Evolutionary conservation across 2,113 vertebrate species (phyloP), one percentile per base, ranked within the genome.

Genomic region (Conger conger): DNA sequence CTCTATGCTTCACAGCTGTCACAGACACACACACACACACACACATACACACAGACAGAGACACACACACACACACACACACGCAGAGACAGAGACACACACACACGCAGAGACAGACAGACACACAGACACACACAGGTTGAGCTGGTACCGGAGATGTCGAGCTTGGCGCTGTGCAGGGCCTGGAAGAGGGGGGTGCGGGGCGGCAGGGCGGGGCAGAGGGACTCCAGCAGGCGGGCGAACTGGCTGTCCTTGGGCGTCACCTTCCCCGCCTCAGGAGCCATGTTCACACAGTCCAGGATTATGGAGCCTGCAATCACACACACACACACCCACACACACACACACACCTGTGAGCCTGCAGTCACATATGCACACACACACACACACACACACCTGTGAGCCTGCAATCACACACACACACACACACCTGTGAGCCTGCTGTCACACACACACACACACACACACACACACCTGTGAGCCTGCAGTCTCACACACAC

Each of bases 201-300:
- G 0, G 87, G 89, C 0, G 96, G 96, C 88, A 99, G 93, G 27
- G 94, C 84, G 0, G 96, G 96, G 87, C 99, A 99, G 18, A 90
- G 92, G 0, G 84, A 83, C 91, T 99, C 96, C 0, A 99, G 87
- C 73, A 91, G 88, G 0, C 91, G 85, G 0, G 94, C 92, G 0
- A 93, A 94, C 18, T 91, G 91, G 3, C 79, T 90, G 78, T 99
- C 98, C 91, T 96, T 96, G 0, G 93, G 94, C 0, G 98, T 99
- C 82, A 96, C 98, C 88, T 97, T 99, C 45, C 97, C 97, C 0
- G 97, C 95, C 0, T 94, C 96, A 0, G 94, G 95, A 4, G 95
- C 95, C 96, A 99, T 96, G 94, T 99, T 97, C 68, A 99, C 94
- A 27, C 97, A 98, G 91, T 99, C 98, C 86, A 97, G 57, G 73